phyloP scores from a whole-genome alignment of 2,888 invertebrate genomes.

The Drosophila pseudotakahashii region DNA sequence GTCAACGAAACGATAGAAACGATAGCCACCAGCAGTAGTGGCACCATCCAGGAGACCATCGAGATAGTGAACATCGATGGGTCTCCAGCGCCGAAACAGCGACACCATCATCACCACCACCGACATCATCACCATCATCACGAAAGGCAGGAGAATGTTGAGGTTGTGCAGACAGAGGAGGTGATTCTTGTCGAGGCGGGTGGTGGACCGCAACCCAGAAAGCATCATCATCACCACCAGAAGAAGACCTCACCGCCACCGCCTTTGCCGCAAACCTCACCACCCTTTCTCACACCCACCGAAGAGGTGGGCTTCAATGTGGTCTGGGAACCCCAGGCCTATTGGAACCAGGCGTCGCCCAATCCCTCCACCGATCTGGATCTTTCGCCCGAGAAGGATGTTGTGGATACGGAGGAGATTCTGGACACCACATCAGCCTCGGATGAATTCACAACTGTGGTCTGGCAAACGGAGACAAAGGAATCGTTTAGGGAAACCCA shows the following conservation, averaged over 20 bases:
- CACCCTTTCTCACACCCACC: slow-evolving; percentile 56
- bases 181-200: slow-evolving; percentile 38
- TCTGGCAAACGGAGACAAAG: slow-evolving; percentile 26
- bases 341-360: slow-evolving; percentile 23
- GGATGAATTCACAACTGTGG: slow-evolving; percentile 35
- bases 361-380: slow-evolving; percentile 17
- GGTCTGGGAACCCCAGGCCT: slow-evolving; percentile 37
- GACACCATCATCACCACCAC: slow-evolving; percentile 46
- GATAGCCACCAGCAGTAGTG: slow-evolving; percentile 44
- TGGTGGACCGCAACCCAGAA: slow-evolving; percentile 5
- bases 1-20: slow-evolving; percentile 45
- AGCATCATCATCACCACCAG: slow-evolving; percentile 46
- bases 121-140: slow-evolving; percentile 33
- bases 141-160: slow-evolving; percentile 22
- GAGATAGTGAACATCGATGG: slow-evolving; percentile 40
- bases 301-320: slow-evolving; percentile 37
- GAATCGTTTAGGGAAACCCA: slow-evolving; percentile 1
- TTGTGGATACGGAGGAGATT: slow-evolving; percentile 1
- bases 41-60: slow-evolving; percentile 42
- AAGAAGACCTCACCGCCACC: slow-evolving; percentile 53
- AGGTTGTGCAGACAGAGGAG: slow-evolving; percentile 29
- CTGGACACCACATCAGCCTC: slow-evolving; percentile 19
- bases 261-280: slow-evolving; percentile 57
- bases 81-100: slow-evolving; percentile 19
- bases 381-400: slow-evolving; percentile 1